Conservation (phyloP, 2,888 invertebrate genomes). For the Heteropelma amictum region DNA sequence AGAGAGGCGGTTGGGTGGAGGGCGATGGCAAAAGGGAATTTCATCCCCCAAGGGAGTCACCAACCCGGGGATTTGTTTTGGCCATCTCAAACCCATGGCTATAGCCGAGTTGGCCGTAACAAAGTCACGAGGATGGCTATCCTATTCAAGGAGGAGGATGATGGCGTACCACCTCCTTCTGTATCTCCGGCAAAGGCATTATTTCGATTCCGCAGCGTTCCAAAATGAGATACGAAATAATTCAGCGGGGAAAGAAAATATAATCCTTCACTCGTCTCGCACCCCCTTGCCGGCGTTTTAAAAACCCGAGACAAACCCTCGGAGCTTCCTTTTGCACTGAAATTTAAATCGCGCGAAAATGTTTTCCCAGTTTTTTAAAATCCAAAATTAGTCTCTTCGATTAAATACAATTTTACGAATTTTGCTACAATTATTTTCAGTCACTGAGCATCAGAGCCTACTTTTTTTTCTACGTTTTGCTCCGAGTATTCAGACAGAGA, state of each 20-base stretch:
- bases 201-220: conserved; percentile 38
- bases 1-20: conserved; percentile 35
- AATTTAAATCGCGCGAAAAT: not conserved
- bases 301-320: not conserved
- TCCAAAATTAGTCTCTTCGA: too few species aligned
- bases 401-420: too few species aligned
- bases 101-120: conserved; percentile 64
- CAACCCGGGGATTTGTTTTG: conserved; percentile 70
- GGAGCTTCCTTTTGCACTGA: not conserved
- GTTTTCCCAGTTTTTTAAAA: not conserved
- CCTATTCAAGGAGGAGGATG: conserved; percentile 8
- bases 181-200: conserved; percentile 5
- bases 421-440: too few species aligned
- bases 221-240: conserved; percentile 45
- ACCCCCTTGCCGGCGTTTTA: not conserved
- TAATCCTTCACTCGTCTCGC: conserved; percentile 1
- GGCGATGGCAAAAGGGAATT: conserved; percentile 50
- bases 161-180: conserved; percentile 37
- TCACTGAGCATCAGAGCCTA: too few species aligned
- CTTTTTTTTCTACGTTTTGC: too few species aligned
- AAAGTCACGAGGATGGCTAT: conserved; percentile 55
- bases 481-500: too few species aligned
- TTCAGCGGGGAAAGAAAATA: conserved; percentile 30
- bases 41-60: conserved; percentile 66
- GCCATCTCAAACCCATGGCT: conserved; percentile 59